Base-by-base conservation (phyloP, 2,888 invertebrate genomes). In the Oscheius myriophilus region DNA sequence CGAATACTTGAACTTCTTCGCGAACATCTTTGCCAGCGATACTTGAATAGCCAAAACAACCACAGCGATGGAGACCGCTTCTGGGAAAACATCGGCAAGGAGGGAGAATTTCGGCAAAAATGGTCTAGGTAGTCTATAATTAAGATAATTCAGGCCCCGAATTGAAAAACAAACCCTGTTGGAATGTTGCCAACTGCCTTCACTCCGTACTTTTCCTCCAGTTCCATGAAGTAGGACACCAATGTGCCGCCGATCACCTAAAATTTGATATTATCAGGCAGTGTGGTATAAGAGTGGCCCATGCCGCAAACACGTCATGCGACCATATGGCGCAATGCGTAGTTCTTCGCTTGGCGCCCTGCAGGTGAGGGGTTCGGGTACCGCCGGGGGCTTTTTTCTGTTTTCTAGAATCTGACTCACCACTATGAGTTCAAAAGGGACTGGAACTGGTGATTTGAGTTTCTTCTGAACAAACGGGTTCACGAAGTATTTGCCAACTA, bases 381-480 rank as follows among this genome's bases (percentile, higher is more conserved):
- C 9, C 33, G 4, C 33, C 33, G 33, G 33, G 33, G 33, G 33
- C 9, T 33, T 3, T 9, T 33, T 33, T 33, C 33, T 33, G 3
- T 33, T 6, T 33, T 33, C 9, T 33, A 46, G 18, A 4, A 7
- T 55, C 26, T n/a, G 16, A 58, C 73, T 57, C 25, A 82, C 82
- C 54, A 78, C 69, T 39, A 83, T 63, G 9, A 83, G 73, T 49
- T 83, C 83, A 58, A 73, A 79, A 0, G 83, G 83, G 1, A 82
- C 67, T 0, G 81, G 82, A 1, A 81, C 18, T 1, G 33, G 25
- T 23, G 69, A 66, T 57, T 75, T 71, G 14, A 71, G 67, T 7
- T 73, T 67, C 0, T 67, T 41, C 16, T 69, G 69, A 51, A 78
- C 76, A 0, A 21, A 33, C 11, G 57, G 49, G 39, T 66, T 58